Conservation (phyloP, 2,797 vertebrate genomes). For the Syncerus caffer region DNA sequence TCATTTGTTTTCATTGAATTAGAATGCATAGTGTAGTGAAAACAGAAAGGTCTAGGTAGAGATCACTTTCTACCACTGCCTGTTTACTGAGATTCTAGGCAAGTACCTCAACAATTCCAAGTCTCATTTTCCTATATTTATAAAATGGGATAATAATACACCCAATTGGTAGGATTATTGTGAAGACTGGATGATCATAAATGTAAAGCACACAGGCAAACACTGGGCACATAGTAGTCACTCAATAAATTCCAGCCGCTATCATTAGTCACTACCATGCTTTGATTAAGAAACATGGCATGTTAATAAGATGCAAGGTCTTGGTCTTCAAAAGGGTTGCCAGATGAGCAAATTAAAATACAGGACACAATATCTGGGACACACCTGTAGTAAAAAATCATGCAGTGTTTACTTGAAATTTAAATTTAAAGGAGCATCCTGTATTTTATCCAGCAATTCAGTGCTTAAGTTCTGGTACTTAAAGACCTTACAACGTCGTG, state of each 20-base stretch:
- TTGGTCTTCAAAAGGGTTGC: neutral
- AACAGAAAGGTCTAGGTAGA: neutral
- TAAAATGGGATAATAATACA: neutral
- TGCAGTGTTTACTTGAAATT: constrained; percentile 11
- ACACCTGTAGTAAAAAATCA: neutral
- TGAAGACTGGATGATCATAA: neutral
- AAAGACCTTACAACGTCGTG: neutral
- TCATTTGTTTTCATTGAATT: neutral
- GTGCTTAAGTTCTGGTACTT: neutral
- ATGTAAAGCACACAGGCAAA: neutral
- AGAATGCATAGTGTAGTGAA: neutral
- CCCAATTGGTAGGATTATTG: neutral
- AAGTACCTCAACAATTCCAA: neutral
- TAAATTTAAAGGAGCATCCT: neutral
- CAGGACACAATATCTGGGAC: neutral
- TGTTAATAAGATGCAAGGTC: neutral
- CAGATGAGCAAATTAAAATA: neutral
- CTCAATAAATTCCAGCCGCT: neutral
- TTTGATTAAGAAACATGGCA: neutral
- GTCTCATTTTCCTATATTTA: neutral
- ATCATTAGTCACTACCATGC: neutral
- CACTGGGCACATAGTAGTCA: neutral
- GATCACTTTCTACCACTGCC: neutral
- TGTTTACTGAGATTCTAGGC: neutral
- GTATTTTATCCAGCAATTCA: neutral